phyloP scores from a whole-genome alignment of 2,797 vertebrate genomes.

The Diceros bicornis region DNA sequence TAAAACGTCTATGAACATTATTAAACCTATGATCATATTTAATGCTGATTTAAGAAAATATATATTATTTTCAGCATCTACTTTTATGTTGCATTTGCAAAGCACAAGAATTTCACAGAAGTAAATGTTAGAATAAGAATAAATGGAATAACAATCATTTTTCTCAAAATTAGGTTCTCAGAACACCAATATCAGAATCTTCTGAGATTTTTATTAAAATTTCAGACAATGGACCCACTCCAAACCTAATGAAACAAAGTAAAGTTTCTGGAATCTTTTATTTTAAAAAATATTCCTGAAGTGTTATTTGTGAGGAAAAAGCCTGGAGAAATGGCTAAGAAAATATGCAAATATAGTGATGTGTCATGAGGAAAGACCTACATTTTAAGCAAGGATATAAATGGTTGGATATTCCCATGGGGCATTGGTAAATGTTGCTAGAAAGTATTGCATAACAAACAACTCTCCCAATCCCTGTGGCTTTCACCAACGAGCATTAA shows the following conservation, averaged over 20 bases:
- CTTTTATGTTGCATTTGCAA: neutral
- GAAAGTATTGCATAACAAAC: neutral
- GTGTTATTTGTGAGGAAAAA: neutral
- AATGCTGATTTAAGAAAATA: neutral
- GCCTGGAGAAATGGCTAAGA: neutral
- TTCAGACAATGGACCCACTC: accelerated
- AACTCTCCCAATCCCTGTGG: neutral
- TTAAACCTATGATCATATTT: neutral
- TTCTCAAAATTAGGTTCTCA: neutral
- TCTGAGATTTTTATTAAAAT: neutral
- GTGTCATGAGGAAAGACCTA: neutral
- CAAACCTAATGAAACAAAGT: neutral
- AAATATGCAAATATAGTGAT: neutral
- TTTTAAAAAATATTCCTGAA: neutral
- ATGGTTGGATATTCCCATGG: neutral
- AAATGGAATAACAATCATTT: neutral
- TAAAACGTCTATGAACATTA: neutral
- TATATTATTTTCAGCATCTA: neutral
- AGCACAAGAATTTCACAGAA: neutral
- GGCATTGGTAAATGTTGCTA: neutral
- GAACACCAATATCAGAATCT: neutral
- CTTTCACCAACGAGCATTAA: neutral
- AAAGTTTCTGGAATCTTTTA: neutral
- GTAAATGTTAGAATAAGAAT: neutral
- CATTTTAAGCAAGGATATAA: neutral